Conservation (phyloP, 2,113 vertebrate genomes). For the Caranx ignobilis region DNA sequence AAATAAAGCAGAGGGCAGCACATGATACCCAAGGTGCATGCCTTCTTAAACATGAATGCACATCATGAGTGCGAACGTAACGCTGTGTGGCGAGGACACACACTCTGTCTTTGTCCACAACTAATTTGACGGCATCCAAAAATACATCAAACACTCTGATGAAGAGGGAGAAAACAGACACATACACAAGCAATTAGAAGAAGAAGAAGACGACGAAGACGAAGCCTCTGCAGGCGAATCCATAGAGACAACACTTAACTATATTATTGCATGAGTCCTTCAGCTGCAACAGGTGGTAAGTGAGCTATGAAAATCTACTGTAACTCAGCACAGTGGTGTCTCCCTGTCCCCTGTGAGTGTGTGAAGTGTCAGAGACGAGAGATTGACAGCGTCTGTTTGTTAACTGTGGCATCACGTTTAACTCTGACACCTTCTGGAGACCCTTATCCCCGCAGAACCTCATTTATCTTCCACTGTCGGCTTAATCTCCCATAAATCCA, state of each 20-base stretch:
- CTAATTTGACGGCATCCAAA: neutral
- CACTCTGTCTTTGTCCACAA: neutral
- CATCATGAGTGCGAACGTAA: constrained; percentile 14
- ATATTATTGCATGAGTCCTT: neutral
- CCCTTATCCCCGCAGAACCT: constrained; percentile 4
- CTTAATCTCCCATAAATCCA: constrained; percentile 49
- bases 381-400: neutral
- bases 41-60: constrained; percentile 38
- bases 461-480: constrained; percentile 34
- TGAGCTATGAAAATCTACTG: neutral
- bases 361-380: neutral
- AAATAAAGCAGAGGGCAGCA: constrained; percentile 75
- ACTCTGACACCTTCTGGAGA: constrained; percentile 34
- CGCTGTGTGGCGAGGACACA: constrained; percentile 1
- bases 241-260: neutral
- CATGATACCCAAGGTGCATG: constrained; percentile 66
- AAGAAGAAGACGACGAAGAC: neutral
- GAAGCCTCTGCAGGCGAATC: neutral
- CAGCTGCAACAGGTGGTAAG: neutral
- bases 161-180: neutral
- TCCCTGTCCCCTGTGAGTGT: neutral
- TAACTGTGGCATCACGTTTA: neutral
- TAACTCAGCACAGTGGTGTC: neutral
- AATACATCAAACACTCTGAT: neutral
- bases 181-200: neutral